Base-by-base conservation (phyloP, 2,113 vertebrate genomes). In the Sebastes schlegelii region DNA sequence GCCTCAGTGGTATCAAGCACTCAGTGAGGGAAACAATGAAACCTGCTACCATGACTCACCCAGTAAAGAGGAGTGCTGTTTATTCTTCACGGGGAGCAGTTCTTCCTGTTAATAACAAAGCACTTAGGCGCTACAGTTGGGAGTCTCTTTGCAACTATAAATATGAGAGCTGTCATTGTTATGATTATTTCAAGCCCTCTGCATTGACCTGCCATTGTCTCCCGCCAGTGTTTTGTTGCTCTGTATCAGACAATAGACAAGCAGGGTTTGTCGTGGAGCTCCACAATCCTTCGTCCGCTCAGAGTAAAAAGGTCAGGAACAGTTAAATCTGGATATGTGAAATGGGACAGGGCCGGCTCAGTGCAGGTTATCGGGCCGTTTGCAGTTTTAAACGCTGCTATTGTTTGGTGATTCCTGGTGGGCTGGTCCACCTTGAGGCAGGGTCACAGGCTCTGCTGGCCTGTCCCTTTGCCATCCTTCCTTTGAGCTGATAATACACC, bases 61-160 rank as follows among this genome's bases (percentile, higher is more conserved):
- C 83, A 51, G 43, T 85, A 43, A 73, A 58, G 76, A 87, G 78
- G 86, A 82, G 80, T 74, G 58, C 54, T 87, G 86, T 89, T 88
- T 86, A 81, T 88, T 84, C 84, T 81, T 87, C 60, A 61, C 6
- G 51, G 83, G 86, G 84, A 79, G 88, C 79, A 75, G 77, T 62
- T 84, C 84, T 92, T 93, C 92, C 92, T 92, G 90, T 87, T 86
- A 79, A 84, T 89, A 90, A 89, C 80, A 88, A 82, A 91, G 85
- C 83, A 86, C 89, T 87, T 58, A 19, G 70, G 16, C 34, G 9
- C 77, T 77, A 57, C 65, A 77, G 82, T 78, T 26, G 40, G 61
- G 65, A 83, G 89, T 85, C 88, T 88, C 72, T 87, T 67, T 84
- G 73, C 86, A 78, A 43, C 90, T 90, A 90, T 93, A 91, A 92